Evolutionary conservation across 2,797 vertebrate species (phyloP).

Genomic region (Clarias laeviceps): DNA sequence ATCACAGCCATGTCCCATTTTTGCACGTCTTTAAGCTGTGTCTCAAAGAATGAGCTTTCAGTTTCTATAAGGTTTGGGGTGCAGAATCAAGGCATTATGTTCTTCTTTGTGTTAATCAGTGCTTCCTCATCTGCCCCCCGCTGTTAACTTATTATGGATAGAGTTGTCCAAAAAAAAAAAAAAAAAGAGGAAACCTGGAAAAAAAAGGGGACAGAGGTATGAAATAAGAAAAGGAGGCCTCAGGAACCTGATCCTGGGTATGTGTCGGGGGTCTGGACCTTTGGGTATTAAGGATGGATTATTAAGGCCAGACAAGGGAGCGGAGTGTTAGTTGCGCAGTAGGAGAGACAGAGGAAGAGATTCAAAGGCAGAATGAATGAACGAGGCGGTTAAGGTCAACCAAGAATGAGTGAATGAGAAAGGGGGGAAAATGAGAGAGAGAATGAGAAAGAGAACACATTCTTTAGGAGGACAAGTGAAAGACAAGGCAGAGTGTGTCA

Average conservation of each 20-base stretch:
- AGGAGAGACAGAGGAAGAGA: slow-evolving; percentile 41
- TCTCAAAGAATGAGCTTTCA: not conserved
- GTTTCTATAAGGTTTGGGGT: not conserved
- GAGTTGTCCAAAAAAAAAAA: not conserved
- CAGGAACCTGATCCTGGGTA: slow-evolving; percentile 54
- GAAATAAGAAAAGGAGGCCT: slow-evolving; percentile 41
- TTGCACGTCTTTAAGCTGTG: not conserved
- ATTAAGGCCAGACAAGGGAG: slow-evolving; percentile 58
- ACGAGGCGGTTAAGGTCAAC: slow-evolving; percentile 28
- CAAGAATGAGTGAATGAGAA: slow-evolving; percentile 7
- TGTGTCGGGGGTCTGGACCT: slow-evolving; percentile 54
- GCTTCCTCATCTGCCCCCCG: slow-evolving; percentile 29
- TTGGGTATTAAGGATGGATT: slow-evolving; percentile 64
- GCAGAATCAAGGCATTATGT: slow-evolving; percentile 8
- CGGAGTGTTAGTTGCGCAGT: slow-evolving; percentile 56
- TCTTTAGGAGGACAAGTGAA: slow-evolving; percentile 26
- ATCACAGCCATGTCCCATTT: not conserved
- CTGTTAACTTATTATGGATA: slow-evolving; percentile 45
- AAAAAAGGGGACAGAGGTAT: slow-evolving; percentile 30
- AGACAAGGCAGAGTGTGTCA: slow-evolving; percentile 3
- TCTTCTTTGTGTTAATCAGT: slow-evolving; percentile 6
- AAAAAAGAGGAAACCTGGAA: slow-evolving; percentile 21
- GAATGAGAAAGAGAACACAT: slow-evolving; percentile 11
- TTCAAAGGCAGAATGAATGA: slow-evolving; percentile 22
- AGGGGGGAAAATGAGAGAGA: not conserved